A percentile compares a stretch with the other conserved stretches of the same genome.
phyloP scores from a whole-genome alignment of 2,888 invertebrate species.

The Chalcosyrphus nemorum region DNA sequence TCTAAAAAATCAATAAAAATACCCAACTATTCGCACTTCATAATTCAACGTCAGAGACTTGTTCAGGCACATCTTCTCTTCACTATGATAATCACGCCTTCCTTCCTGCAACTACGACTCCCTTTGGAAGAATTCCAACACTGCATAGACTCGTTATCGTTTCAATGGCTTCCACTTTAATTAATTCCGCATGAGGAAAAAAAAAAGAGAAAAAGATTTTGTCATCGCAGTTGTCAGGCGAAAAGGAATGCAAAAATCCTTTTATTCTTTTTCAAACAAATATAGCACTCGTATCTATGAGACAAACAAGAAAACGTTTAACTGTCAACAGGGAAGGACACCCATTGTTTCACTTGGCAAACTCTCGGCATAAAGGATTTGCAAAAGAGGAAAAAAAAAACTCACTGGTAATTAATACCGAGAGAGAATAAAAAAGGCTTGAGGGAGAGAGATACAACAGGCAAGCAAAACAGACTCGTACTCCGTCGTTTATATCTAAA shows the following conservation, averaged over 20 bases:
- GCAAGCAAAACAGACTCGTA: slow-evolving; percentile 3
- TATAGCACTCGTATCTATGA: too few relatives aligned
- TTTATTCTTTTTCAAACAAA: background rate
- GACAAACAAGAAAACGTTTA: slow-evolving; percentile 16
- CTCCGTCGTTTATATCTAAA: too few relatives aligned
- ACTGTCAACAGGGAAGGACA: slow-evolving; percentile 52
- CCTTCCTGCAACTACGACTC: background rate
- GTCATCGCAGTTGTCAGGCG: slow-evolving; percentile 40
- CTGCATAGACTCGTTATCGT: background rate
- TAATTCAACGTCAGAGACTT: too few relatives aligned
- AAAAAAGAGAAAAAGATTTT: slow-evolving; percentile 44
- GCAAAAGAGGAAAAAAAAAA: slow-evolving; percentile 21
- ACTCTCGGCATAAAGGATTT: slow-evolving; percentile 24
- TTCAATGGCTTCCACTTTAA: slow-evolving; percentile 68
- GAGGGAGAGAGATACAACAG: background rate
- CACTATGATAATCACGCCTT: background rate
- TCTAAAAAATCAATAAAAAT: too few relatives aligned
- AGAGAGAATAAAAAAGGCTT: background rate
- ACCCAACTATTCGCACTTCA: too few relatives aligned
- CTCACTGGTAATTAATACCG: slow-evolving; percentile 54
- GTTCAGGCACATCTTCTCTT: too few relatives aligned
- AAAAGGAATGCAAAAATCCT: slow-evolving; percentile 24
- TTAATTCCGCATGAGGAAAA: slow-evolving; percentile 62
- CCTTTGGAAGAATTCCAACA: slow-evolving; percentile 6
- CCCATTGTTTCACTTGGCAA: slow-evolving; percentile 44